phyloP scores from a whole-genome alignment of 35 echinoderm and acorn worm genomes.

The Heliocidaris erythrogramma region DNA sequence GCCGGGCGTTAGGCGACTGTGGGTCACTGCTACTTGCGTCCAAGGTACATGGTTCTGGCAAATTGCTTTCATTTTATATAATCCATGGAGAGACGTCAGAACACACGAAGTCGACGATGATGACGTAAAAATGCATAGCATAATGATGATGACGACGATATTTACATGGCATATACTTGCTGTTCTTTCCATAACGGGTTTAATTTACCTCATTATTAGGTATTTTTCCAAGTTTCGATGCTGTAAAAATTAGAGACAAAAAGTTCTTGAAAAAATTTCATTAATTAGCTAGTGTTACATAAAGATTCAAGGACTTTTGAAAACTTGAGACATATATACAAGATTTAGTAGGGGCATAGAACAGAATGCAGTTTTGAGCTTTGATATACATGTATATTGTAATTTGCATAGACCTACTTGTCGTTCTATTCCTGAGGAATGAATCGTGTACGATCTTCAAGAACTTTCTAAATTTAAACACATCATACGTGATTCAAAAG shows the following conservation, averaged over 20 bases:
- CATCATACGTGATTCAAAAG: too few species aligned
- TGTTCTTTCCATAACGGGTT: neutral
- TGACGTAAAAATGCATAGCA: neutral
- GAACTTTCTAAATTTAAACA: too few species aligned
- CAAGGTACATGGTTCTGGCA: conserved; percentile 62
- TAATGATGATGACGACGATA: conserved; percentile 39
- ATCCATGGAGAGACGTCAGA: conserved; percentile 2
- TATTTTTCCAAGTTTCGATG: neutral
- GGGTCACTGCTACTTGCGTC: conserved; percentile 18
- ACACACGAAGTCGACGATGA: neutral
- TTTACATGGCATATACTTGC: conserved; percentile 54
- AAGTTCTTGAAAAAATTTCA: too few species aligned
- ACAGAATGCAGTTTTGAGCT: too few species aligned
- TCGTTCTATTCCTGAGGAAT: too few species aligned
- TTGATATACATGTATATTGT: too few species aligned
- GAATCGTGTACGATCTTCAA: too few species aligned
- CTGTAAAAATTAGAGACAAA: neutral
- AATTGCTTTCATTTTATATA: conserved; percentile 40
- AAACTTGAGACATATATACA: too few species aligned
- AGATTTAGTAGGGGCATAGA: too few species aligned
- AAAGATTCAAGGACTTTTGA: too few species aligned
- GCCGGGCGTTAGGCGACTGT: conserved; percentile 22
- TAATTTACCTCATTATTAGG: neutral
- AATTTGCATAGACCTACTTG: too few species aligned
- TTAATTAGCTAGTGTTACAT: too few species aligned